Evolutionary conservation across 2,797 vertebrate species (phyloP).

Genomic region (Sebastes taczanowskii): DNA sequence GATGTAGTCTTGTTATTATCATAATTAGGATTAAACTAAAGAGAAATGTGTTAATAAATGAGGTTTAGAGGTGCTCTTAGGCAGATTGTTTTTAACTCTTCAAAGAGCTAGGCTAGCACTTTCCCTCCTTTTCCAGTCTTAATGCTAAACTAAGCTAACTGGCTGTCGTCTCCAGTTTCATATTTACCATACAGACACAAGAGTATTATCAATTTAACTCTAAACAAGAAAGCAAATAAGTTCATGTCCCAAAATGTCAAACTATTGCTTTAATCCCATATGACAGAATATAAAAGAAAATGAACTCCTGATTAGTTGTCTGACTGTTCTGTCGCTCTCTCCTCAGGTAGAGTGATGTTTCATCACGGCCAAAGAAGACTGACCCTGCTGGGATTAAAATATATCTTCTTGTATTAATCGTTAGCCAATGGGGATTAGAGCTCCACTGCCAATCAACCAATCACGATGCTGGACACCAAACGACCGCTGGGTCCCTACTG

Average conservation of each 20-base stretch:
- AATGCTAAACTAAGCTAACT: neutral
- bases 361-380: constrained; percentile 63
- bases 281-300: neutral
- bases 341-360: constrained; percentile 58
- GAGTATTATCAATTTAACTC: neutral
- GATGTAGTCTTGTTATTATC: neutral
- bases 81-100: neutral
- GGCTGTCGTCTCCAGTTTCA: neutral
- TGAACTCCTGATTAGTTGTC: neutral
- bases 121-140: neutral
- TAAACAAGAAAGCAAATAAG: neutral
- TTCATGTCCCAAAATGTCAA: neutral
- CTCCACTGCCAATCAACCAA: constrained; percentile 68
- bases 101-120: neutral
- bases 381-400: constrained; percentile 20
- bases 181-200: neutral
- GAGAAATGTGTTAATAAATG: neutral
- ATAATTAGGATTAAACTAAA: neutral
- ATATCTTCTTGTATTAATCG: neutral
- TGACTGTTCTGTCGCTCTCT: constrained; percentile 11
- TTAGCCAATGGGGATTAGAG: constrained; percentile 34
- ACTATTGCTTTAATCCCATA: neutral
- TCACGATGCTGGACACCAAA: constrained; percentile 79
- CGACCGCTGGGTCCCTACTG: constrained; percentile 60
- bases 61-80: neutral